These are phyloP conservation scores for Hetaerina titia DNA, from an alignment of 2,888 invertebrate genomes.

Conservation along the genomic window DNA sequence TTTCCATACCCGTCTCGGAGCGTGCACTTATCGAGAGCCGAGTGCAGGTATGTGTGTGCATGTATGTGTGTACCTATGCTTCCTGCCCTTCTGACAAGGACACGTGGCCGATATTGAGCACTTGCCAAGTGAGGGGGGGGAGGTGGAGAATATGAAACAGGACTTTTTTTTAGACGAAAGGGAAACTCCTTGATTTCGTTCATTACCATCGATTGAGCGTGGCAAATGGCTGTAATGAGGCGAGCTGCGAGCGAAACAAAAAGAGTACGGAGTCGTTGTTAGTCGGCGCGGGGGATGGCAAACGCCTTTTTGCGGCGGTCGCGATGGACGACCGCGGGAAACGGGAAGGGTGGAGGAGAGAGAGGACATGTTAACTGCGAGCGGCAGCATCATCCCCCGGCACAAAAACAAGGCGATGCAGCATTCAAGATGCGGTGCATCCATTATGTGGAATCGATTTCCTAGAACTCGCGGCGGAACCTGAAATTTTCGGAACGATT, in stretches of 20 bases:
- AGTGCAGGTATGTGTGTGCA: background rate
- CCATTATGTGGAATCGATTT: background rate
- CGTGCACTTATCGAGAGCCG: background rate
- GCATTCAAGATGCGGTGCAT: background rate
- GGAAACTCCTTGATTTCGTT: background rate
- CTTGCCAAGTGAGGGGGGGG: background rate
- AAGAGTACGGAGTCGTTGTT: background rate
- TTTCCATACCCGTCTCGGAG: background rate
- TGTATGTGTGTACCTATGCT: too few species aligned
- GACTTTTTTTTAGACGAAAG: background rate
- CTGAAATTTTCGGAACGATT: conserved; percentile 7
- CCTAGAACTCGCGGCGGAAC: background rate
- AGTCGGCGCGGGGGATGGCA: background rate
- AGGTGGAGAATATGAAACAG: background rate
- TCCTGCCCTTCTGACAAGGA: background rate
- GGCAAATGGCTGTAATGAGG: conserved; percentile 12
- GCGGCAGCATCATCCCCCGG: background rate
- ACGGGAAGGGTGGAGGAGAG: background rate
- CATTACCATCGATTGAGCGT: conserved; percentile 38
- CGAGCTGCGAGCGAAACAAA: background rate
- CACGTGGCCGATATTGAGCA: background rate
- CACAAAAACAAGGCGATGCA: background rate
- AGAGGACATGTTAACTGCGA: background rate
- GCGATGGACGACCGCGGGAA: too few species aligned
- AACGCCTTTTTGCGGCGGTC: background rate